These are phyloP conservation scores for Tanypteryx hageni DNA, from an alignment of 2,888 invertebrate species.

Conservation along the genomic window DNA sequence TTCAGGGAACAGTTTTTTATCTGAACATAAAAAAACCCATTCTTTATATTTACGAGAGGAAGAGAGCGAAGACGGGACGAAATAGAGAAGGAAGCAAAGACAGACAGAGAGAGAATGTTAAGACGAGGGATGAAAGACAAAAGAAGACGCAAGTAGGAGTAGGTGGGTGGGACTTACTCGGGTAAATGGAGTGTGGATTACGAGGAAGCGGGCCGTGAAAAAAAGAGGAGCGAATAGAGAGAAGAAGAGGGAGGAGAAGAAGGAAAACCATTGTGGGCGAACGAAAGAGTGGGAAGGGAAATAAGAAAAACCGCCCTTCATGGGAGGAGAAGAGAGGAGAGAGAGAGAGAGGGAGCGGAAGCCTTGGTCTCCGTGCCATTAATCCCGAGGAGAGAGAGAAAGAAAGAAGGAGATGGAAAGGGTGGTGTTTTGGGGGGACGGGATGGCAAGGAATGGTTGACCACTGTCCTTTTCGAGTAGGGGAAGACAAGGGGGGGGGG, in stretches of 20 bases:
- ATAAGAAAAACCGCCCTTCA: not conserved
- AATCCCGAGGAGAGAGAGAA: constrained; percentile 46
- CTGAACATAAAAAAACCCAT: not conserved
- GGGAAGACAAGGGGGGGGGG: not conserved
- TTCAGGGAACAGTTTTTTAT: not conserved
- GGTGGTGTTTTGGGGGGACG: not conserved
- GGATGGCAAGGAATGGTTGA: constrained; percentile 39
- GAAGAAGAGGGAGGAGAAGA: not conserved
- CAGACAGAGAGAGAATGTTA: not conserved
- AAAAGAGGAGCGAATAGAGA: constrained; percentile 4
- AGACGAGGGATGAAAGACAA: not conserved
- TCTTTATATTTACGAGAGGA: not conserved
- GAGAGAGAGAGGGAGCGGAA: not conserved
- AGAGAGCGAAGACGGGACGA: not conserved
- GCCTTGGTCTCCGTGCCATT: constrained; percentile 36
- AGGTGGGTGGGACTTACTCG: constrained; percentile 8
- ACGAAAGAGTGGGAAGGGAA: not conserved
- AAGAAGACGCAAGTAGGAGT: constrained; percentile 28
- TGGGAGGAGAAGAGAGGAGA: not conserved
- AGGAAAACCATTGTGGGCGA: not conserved
- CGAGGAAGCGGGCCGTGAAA: constrained; percentile 47
- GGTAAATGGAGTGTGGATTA: constrained; percentile 48
- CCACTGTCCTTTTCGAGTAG: constrained; percentile 52
- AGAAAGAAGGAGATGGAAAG: not conserved
- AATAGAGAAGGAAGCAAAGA: not conserved